Base-by-base conservation (phyloP, 2,888 invertebrate species). In the Neoaliturus tenellus region DNA sequence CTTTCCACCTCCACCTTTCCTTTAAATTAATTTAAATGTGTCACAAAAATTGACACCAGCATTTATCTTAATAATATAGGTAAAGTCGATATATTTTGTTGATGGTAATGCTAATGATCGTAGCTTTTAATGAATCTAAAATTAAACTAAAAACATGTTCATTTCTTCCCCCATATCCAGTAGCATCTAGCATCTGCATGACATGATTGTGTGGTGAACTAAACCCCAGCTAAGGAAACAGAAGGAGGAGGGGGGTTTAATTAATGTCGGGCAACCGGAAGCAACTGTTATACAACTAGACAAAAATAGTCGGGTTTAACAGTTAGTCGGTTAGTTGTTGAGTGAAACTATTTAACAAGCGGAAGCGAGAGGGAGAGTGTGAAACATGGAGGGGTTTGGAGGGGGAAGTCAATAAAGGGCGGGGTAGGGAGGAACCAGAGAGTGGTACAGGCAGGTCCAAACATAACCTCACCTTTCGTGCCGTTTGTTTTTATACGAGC, bases 391-490 rank as follows among this genome's bases (percentile, higher is more conserved):
- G 31, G 12, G 35, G 41, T 20, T 4, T 14, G 28, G 48, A 33
- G 51, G 25, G 51, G 23, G 35, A 69, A 25, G 80, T 71, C 58
- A 28, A 83, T 51, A 75, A 10, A 62, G 25, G 67, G 39, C n/a
- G 41, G 44, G 10, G 58, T 1, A 23, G 81, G 73, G 28, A n/a
- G 51, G 48, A 33, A n/a, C n/a, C 31, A 35, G 82, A 2, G 73
- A 55, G 25, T 73, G 75, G 82, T 82, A 75, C 75, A 73, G 73
- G 44, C 55, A 73, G 39, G 62, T 35, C 75, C 67, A 82, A 75
- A 82, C 73, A 73, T 75, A 75, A 82, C 39, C 82, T 71, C 35
- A n/a, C 28, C 44, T 55, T 82, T 82, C 75, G 75, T 82, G 71
- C 25, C 58, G 73, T 51, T 82, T 44, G 82, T 82, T 82, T 75